Conservation (phyloP, 1,140 invertebrate species). For the Drosophila rhopaloa region DNA sequence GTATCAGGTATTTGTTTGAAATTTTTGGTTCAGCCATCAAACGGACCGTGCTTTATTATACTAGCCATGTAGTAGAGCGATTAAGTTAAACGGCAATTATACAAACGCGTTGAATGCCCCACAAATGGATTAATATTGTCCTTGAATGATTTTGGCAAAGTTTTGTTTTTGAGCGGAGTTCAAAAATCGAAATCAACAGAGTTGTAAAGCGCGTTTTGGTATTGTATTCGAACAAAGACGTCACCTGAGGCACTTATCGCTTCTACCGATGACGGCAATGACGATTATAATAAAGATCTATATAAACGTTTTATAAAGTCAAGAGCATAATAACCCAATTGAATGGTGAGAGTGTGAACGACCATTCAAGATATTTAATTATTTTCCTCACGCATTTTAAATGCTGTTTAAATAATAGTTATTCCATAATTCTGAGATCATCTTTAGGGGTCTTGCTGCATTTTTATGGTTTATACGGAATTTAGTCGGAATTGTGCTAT, state of each 20-base stretch:
- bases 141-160: conserved; percentile 36
- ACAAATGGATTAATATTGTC: conserved; percentile 35
- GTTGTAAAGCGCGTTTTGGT: conserved; percentile 4
- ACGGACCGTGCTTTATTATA: conserved; percentile 27
- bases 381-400: conserved; percentile 23
- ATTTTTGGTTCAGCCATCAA: conserved; percentile 24
- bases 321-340: conserved; percentile 31
- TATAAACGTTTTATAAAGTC: conserved; percentile 17
- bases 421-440: conserved; percentile 19
- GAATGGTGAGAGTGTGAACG: conserved; percentile 40
- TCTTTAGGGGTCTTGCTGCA: conserved; percentile 17
- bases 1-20: conserved; percentile 31
- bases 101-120: conserved; percentile 18
- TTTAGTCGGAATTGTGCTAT: conserved; percentile 45
- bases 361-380: conserved; percentile 8
- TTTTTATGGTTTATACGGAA: conserved; percentile 51
- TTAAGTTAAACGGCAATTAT: conserved; percentile 35
- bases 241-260: conserved; percentile 35
- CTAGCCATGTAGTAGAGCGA: conserved; percentile 15
- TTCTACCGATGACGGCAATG: conserved; percentile 34
- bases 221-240: conserved; percentile 28
- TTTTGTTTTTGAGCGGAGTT: conserved; percentile 25
- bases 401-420: conserved; percentile 5
- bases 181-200: conserved; percentile 15
- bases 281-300: conserved; percentile 11